Base-by-base conservation (phyloP, 2,113 vertebrate genomes). In the Nettapus auritus region DNA sequence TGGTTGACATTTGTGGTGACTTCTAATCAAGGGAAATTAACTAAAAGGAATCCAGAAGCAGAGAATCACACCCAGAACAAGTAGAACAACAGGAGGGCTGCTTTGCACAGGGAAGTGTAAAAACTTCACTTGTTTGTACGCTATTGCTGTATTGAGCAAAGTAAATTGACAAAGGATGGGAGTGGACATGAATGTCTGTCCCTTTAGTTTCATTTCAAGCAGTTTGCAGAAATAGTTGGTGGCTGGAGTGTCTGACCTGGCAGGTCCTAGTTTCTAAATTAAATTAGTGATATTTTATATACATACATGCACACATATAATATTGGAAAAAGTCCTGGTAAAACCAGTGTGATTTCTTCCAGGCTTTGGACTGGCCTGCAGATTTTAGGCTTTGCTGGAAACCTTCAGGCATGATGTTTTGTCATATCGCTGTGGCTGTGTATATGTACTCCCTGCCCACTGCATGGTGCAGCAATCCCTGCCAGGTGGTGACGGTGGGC, bases 401-500 rank as follows among this genome's bases (percentile, higher is more conserved):
- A 70, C 28, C 28, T 14, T 17, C 28, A 88, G 53, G 48, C 29
- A 28, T n/a, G 74, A 57, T 23, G 28, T 74, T 81, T 81, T 52
- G 60, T 67, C 59, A 28, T 3, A 10, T 69, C 44, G 9, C 33
- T 73, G 53, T 28, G 34, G 6, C 44, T 80, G 81, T 48, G 46
- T 50, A 23, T 50, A 52, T 42, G 42, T 13, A 4, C 9, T 63
- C 33, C 36, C 60, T 36, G 9, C 53, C 42, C 19, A 38, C 63
- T 36, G 60, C 22, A 18, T 1, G 18, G n/a, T 59, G 59, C 36
- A 40, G 42, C 21, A 36, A 8, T 21, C 48, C n/a, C 56, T 5
- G 6, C 33, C 13, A 14, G 9, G 25, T 13, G 16, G 9, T 60
- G 79, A 5, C 0, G 0, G 44, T 69, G 13, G 8, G 17, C 17